Percentiles rank a stretch among this genome's conserved stretches.
phyloP scores from a whole-genome alignment of 2,888 invertebrate genomes.

The Heliconius hortense region DNA sequence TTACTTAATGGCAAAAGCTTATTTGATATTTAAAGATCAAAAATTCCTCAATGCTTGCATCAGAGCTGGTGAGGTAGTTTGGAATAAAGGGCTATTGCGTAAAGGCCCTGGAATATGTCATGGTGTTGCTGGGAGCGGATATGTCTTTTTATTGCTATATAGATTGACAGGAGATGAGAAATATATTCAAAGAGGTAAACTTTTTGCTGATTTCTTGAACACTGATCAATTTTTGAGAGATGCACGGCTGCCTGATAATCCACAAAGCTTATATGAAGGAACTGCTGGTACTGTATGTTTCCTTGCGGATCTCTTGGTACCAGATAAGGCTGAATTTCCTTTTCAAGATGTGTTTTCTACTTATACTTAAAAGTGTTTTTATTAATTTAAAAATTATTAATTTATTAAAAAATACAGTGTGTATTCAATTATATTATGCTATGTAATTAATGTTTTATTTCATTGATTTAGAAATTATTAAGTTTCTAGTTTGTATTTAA shows the following conservation, averaged over 20 bases:
- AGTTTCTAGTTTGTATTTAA: not conserved
- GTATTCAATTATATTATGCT: constrained; percentile 4
- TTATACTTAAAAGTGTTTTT: constrained; percentile 43
- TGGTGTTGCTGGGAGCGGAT: constrained; percentile 92
- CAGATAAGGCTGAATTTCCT: constrained; percentile 89
- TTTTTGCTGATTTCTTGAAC: constrained; percentile 89
- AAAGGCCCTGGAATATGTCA: constrained; percentile 96
- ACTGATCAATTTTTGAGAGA: constrained; percentile 84
- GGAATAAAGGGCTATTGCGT: constrained; percentile 90
- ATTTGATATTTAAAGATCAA: constrained; percentile 86
- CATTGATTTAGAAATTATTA: not conserved
- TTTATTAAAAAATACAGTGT: constrained; percentile 12
- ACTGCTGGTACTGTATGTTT: constrained; percentile 93
- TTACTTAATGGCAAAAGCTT: constrained; percentile 91
- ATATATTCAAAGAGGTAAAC: constrained; percentile 87
- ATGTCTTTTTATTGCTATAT: constrained; percentile 89
- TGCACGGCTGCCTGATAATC: constrained; percentile 89
- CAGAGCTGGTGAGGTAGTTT: constrained; percentile 88
- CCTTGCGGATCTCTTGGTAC: constrained; percentile 87
- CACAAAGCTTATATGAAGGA: constrained; percentile 93
- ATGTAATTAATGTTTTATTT: constrained; percentile 8
- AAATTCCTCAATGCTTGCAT: constrained; percentile 87
- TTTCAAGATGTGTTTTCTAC: constrained; percentile 87
- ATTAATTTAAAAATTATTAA: constrained; percentile 30
- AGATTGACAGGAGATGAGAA: constrained; percentile 87